A percentile compares a stretch with the other conserved stretches of the same genome.
phyloP scores from a whole-genome alignment of 30 jellyfish, hydroid and myxozoan genomes.

The Hydractinia echinata region DNA sequence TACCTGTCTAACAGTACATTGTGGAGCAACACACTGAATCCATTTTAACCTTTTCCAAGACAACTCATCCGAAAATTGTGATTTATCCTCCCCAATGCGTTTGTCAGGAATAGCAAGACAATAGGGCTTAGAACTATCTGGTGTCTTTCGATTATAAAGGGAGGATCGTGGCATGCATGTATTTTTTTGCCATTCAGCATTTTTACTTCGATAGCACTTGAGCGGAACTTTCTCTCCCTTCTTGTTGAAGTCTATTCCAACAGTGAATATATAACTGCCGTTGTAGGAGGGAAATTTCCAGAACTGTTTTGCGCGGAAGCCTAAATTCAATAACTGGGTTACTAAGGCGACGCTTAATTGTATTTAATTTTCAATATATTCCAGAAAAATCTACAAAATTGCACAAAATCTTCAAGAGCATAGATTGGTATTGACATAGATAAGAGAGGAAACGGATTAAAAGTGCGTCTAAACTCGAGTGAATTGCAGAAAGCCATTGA shows the following conservation, averaged over 20 bases:
- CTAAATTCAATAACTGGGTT: not conserved
- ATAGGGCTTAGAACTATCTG: not conserved
- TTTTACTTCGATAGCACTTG: not conserved
- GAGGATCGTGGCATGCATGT: not conserved
- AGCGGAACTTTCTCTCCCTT: constrained; percentile 11
- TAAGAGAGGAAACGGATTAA: too few species aligned
- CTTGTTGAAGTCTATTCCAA: not conserved
- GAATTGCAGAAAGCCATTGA: too few species aligned
- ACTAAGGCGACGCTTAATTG: too few species aligned
- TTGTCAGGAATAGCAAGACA: not conserved
- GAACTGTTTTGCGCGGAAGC: not conserved
- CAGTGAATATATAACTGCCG: not conserved
- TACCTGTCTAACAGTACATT: constrained; percentile 27
- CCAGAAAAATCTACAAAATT: too few species aligned
- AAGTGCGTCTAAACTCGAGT: too few species aligned
- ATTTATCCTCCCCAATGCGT: not conserved
- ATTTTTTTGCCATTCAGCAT: not conserved
- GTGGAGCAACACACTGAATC: constrained; percentile 14
- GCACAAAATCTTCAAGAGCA: too few species aligned
- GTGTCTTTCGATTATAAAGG: constrained; percentile 1
- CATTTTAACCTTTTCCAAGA: not conserved
- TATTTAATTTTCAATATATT: too few species aligned
- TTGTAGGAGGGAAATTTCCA: not conserved
- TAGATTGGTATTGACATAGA: too few species aligned
- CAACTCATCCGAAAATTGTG: not conserved